Percentiles rank a stretch among this genome's conserved stretches.
Conservation (phyloP, 1,140 invertebrate species). For the Cydia strobilella region DNA sequence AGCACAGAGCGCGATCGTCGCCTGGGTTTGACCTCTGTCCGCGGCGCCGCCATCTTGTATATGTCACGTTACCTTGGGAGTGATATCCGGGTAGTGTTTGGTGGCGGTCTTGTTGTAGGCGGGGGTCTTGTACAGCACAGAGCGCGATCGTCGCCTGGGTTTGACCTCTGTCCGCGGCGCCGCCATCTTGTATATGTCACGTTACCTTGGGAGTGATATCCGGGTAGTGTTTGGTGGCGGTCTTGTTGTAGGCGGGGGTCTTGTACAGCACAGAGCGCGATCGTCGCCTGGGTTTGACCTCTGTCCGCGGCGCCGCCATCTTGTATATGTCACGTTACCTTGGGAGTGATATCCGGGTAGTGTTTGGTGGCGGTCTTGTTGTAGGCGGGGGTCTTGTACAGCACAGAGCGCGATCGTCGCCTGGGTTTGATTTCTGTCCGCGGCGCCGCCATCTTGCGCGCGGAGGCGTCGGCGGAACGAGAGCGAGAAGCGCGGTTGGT, state of each 20-base stretch:
- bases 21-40: no score
- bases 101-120: no score
- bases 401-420: constrained; percentile 58
- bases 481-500: constrained; percentile 47
- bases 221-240: constrained; percentile 54
- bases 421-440: constrained; percentile 37
- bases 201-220: constrained; percentile 72
- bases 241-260: constrained; percentile 67
- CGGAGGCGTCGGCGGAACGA: constrained; percentile 56
- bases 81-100: no score
- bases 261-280: constrained; percentile 60
- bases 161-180: constrained; percentile 82
- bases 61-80: no score
- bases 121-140: no score
- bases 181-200: constrained; percentile 51
- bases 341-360: constrained; percentile 73
- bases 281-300: constrained; percentile 81
- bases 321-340: constrained; percentile 52
- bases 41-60: no score
- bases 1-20: no score
- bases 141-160: constrained; percentile 81
- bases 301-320: constrained; percentile 81
- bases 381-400: constrained; percentile 62
- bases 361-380: constrained; percentile 55
- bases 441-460: constrained; percentile 36